Conservation (phyloP, 2,797 vertebrate genomes). For the Gymnodraco acuticeps region DNA sequence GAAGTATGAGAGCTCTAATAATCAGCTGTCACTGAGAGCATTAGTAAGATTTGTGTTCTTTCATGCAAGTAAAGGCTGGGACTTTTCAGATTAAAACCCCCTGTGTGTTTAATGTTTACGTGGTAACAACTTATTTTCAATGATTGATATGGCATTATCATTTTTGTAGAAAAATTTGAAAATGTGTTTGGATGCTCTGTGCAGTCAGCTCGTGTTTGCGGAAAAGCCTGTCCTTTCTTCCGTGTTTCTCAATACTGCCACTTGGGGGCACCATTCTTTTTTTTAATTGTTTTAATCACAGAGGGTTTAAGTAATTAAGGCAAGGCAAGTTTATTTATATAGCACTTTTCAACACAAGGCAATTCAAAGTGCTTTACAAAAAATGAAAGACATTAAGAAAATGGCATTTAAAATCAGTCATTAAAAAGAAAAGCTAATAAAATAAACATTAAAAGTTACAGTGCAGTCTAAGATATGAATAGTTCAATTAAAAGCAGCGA, state of each 20-base stretch:
- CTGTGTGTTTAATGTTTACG: not conserved
- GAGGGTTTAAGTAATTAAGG: too few relatives aligned
- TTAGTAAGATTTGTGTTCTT: constrained; percentile 64
- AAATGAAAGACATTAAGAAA: too few relatives aligned
- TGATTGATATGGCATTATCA: not conserved
- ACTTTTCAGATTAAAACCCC: constrained; percentile 10
- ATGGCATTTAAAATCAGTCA: too few relatives aligned
- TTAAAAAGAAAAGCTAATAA: too few relatives aligned
- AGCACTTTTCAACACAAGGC: too few relatives aligned
- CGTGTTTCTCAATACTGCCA: not conserved
- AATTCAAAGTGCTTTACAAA: too few relatives aligned
- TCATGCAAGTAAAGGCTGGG: constrained; percentile 52
- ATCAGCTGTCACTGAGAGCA: constrained; percentile 62
- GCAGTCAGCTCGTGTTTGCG: not conserved
- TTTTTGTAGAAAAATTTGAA: not conserved
- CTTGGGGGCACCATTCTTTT: not conserved
- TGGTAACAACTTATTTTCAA: not conserved
- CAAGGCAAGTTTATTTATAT: too few relatives aligned
- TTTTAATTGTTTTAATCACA: not conserved
- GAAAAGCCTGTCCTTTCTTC: too few relatives aligned
- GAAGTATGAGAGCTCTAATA: constrained; percentile 59
- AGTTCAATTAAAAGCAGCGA: too few relatives aligned
- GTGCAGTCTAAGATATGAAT: too few relatives aligned
- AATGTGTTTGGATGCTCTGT: not conserved
- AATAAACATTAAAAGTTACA: too few relatives aligned